Evolutionary conservation across 2,888 invertebrate genomes (phyloP).

Genomic region (Notodonta dromedarius): DNA sequence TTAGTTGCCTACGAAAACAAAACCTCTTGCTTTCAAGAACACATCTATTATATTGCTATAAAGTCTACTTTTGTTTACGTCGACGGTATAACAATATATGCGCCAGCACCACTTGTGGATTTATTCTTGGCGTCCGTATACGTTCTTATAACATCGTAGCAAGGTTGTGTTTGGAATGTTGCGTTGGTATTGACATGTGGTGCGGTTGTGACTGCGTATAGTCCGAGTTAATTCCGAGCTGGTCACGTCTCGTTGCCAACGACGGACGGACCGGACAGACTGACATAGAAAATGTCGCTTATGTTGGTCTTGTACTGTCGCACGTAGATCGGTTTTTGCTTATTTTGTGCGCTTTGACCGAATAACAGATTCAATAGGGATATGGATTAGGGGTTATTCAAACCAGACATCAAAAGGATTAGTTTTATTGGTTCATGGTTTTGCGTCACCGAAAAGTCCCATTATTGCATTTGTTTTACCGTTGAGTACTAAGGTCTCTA

Average conservation of each 20-base stretch:
- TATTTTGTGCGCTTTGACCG: constrained; percentile 2
- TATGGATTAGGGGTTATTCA: not conserved
- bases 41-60: constrained; percentile 31
- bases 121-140: constrained; percentile 24
- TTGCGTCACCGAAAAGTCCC: no score
- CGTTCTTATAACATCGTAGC: constrained; percentile 31
- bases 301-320: constrained; percentile 23
- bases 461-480: no score
- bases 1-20: constrained; percentile 54
- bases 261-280: constrained; percentile 54
- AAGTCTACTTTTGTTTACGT: constrained; percentile 38
- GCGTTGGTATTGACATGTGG: constrained; percentile 7
- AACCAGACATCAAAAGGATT: not conserved
- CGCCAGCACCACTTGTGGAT: constrained; percentile 32
- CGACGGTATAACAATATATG: constrained; percentile 33
- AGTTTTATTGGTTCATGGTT: not conserved
- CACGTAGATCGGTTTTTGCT: constrained; percentile 29
- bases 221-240: constrained; percentile 65
- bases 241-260: constrained; percentile 70
- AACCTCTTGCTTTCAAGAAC: constrained; percentile 18
- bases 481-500: no score
- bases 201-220: constrained; percentile 47
- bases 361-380: not conserved
- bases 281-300: constrained; percentile 58
- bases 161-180: constrained; percentile 42